Conservation (phyloP, 2,797 vertebrate genomes). For the Muscicapa comitata region DNA sequence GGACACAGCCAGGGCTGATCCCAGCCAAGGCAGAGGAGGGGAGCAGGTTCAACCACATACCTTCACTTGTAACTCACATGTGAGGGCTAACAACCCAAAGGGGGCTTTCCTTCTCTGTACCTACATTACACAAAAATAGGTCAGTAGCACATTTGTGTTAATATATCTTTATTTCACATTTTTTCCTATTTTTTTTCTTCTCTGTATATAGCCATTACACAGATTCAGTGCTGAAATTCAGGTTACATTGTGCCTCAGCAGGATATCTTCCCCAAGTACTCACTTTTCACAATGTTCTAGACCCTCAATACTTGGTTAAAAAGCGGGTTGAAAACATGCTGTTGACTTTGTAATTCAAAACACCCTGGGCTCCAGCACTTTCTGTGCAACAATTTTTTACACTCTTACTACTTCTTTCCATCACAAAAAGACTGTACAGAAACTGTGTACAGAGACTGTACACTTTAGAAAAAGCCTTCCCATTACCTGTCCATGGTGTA, state of each 20-base stretch:
- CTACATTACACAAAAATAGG: neutral
- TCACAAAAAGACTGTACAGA: neutral
- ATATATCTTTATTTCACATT: neutral
- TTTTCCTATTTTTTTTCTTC: neutral
- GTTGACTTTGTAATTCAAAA: neutral
- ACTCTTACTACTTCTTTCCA: neutral
- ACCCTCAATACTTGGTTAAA: neutral
- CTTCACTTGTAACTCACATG: neutral
- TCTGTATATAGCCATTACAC: neutral
- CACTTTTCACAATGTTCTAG: neutral
- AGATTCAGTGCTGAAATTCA: neutral
- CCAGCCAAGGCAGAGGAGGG: rapidly evolving
- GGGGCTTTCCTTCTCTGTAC: neutral
- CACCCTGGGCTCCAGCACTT: neutral
- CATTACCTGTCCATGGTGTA: neutral
- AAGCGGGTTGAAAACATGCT: neutral
- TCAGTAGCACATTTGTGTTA: neutral
- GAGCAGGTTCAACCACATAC: neutral
- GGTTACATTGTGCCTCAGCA: neutral
- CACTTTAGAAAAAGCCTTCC: neutral
- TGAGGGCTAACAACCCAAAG: neutral
- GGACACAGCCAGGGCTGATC: neutral
- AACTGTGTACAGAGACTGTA: too few relatives aligned
- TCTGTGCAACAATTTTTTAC: neutral
- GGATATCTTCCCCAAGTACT: neutral